These are phyloP conservation scores for Clitarchus hookeri DNA, from an alignment of 2,888 invertebrate species.

Conservation along the genomic window DNA sequence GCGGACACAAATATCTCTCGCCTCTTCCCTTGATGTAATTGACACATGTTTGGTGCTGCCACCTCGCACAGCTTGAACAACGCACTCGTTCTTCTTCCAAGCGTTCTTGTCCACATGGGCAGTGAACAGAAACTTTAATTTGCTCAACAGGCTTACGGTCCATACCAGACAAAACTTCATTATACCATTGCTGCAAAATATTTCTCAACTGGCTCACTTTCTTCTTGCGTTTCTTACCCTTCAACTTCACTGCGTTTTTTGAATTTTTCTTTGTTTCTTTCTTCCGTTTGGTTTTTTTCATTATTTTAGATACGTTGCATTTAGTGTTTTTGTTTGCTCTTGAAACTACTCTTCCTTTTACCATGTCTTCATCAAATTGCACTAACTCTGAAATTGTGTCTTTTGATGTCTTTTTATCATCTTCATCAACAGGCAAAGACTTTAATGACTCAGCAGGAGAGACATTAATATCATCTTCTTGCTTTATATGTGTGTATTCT, in stretches of 20 bases:
- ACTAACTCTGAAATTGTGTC: background rate
- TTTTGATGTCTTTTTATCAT: constrained; percentile 30
- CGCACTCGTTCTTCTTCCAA: constrained; percentile 50
- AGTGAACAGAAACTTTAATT: constrained; percentile 45
- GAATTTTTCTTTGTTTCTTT: constrained; percentile 27
- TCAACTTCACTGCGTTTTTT: background rate
- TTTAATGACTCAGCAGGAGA: constrained; percentile 54
- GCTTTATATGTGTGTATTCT: background rate
- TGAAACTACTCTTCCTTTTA: background rate
- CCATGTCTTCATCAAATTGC: background rate
- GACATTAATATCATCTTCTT: background rate
- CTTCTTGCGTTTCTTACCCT: background rate
- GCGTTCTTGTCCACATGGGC: constrained; percentile 53
- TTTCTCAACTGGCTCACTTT: constrained; percentile 30
- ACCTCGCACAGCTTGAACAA: constrained; percentile 62
- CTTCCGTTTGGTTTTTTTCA: constrained; percentile 17
- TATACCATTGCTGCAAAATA: constrained; percentile 32
- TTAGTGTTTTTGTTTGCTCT: background rate
- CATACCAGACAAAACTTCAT: constrained; percentile 25
- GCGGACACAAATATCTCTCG: constrained; percentile 64
- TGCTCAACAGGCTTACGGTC: background rate
- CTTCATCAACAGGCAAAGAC: constrained; percentile 50
- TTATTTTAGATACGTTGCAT: background rate
- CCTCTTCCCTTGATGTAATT: constrained; percentile 51
- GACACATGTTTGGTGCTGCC: constrained; percentile 69